Evolutionary conservation across 2,888 invertebrate genomes (phyloP), one percentile per base, ranked within the genome.

Genomic region (Pammene aurita): DNA sequence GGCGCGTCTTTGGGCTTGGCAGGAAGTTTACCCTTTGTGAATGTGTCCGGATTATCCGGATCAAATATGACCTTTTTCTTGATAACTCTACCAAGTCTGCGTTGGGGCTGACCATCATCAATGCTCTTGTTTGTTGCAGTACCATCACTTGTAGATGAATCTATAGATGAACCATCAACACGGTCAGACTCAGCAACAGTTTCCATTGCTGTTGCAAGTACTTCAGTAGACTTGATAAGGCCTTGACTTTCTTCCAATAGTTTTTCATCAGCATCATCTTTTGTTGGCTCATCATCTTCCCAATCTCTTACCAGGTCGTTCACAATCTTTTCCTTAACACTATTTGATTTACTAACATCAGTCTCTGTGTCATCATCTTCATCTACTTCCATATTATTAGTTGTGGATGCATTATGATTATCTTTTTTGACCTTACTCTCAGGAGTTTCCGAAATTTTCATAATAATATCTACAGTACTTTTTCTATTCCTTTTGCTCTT

Each of bases 41-140:
- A 93, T 50, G 93, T 91, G 71, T 91, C 92, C 68, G 93, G 93
- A 79, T 94, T 94, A 75, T 94, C 94, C 7, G 96, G 96, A 84
- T 96, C 96, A 94, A 95, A 96, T 74, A 95, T 95, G 6, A 95
- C 94, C 86, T 96, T 96, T 73, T 94, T 94, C 79, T 95, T 96
- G 38, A 96, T 95, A 18, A 95, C 92, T 76, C 96, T 86, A 16
- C 90, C 84, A 44, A 87, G 79, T 76, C 93, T 84, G 57, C 87
- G 82, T 71, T 88, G 89, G 2, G 89, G 88, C 70, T 84, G 86
- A 34, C 75, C 69, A 72, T 90, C 89, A 77, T 87, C 89, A 70
- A 73, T 75, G 76, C 77, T 82, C 72, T 85, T 90, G 72, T 74
- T 84, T 42, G 74, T 67, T 69, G 78, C 73, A 57, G 73, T 80